Evolutionary conservation across 2,888 invertebrate genomes (phyloP).

Genomic region (Automeris io): DNA sequence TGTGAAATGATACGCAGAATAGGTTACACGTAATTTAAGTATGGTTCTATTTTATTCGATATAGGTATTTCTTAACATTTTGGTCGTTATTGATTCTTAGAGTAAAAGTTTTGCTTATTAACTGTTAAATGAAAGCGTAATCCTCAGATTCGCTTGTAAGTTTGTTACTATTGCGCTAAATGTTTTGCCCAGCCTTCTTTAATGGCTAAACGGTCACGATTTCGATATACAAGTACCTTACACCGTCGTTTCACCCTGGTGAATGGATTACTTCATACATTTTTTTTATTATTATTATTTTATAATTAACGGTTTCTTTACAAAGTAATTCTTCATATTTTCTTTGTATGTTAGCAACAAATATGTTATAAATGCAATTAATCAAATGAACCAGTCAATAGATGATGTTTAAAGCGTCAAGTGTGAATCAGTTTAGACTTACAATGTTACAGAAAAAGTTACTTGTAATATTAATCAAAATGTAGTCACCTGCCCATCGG

Average conservation of each 20-base stretch:
- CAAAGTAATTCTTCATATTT: too few relatives aligned
- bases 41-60: too few relatives aligned
- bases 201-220: slow-evolving; percentile 40
- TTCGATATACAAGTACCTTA: slow-evolving; percentile 32
- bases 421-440: neutral
- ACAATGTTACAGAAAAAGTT: neutral
- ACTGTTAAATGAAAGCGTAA: slow-evolving; percentile 26
- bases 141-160: slow-evolving; percentile 32
- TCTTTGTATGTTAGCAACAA: too few relatives aligned
- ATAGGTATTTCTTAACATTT: too few relatives aligned
- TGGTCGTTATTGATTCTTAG: neutral
- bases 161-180: slow-evolving; percentile 33
- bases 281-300: slow-evolving; percentile 10
- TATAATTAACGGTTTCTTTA: slow-evolving; percentile 4
- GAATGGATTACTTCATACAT: slow-evolving; percentile 37
- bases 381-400: neutral
- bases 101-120: slow-evolving; percentile 12
- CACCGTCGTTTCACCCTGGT: slow-evolving; percentile 32
- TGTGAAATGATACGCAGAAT: too few relatives aligned
- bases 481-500: slow-evolving; percentile 34
- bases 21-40: too few relatives aligned
- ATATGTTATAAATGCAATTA: too few relatives aligned
- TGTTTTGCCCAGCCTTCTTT: slow-evolving; percentile 38
- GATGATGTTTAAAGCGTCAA: neutral
- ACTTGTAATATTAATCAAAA: slow-evolving; percentile 28